phyloP scores from a whole-genome alignment of 2,888 invertebrate species.

The Scaeva pyrastri region DNA sequence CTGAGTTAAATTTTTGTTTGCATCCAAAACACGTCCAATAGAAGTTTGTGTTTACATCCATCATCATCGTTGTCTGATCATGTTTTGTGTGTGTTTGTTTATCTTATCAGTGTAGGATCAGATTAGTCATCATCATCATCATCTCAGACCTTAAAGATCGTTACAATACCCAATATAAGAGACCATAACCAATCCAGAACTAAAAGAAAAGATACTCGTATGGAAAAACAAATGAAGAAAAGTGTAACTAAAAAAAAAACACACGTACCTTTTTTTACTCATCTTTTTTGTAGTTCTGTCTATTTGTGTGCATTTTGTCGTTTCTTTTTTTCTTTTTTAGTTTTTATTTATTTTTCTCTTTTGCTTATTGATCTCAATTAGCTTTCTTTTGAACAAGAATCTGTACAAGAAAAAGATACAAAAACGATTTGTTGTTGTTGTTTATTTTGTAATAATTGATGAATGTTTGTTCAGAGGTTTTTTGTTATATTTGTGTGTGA shows the following conservation, averaged over 20 bases:
- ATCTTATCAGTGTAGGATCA: conserved; percentile 67
- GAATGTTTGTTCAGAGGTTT: conserved; percentile 52
- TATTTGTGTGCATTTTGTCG: conserved; percentile 10
- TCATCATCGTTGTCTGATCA: conserved; percentile 45
- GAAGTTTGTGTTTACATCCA: conserved; percentile 64
- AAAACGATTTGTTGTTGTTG: conserved; percentile 14
- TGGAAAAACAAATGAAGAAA: conserved; percentile 13
- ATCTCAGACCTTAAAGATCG: conserved; percentile 63
- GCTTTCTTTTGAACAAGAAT: conserved; percentile 57
- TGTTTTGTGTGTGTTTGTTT: conserved; percentile 45
- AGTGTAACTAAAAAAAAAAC: conserved; percentile 12
- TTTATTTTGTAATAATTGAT: conserved; percentile 68
- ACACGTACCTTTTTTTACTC: conserved; percentile 33
- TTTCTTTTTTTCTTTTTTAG: conserved; percentile 4
- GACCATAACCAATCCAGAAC: background rate
- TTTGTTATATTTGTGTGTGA: conserved; percentile 22
- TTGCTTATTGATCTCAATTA: conserved; percentile 72
- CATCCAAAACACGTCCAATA: conserved; percentile 60
- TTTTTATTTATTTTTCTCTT: conserved; percentile 44
- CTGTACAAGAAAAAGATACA: conserved; percentile 38
- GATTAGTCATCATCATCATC: conserved; percentile 76
- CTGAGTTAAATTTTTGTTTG: conserved; percentile 19
- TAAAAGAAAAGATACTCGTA: background rate
- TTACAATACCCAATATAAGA: conserved; percentile 27
- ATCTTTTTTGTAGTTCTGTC: background rate